Evolutionary conservation across 2,888 invertebrate genomes (phyloP).

Genomic region (Allacma fusca): DNA sequence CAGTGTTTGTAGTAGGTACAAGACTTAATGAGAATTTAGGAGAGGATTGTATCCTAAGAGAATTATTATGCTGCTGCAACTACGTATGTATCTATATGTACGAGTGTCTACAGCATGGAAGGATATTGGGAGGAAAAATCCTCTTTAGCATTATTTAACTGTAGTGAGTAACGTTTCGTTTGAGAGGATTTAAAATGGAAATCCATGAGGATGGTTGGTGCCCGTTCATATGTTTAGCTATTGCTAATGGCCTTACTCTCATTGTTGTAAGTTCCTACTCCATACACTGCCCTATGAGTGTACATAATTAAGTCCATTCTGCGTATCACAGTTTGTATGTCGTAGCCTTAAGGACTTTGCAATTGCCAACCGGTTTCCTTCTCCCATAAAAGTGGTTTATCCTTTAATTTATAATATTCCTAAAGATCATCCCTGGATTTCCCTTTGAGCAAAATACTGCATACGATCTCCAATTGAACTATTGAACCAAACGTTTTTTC

Average conservation of each 20-base stretch:
- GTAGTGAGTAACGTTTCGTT: too few species aligned
- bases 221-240: too few species aligned
- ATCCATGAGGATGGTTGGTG: too few species aligned
- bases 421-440: neutral
- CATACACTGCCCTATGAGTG: neutral
- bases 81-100: too few species aligned
- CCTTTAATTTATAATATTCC: conserved; percentile 13
- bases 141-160: neutral
- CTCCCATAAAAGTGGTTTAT: neutral
- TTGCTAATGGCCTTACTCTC: neutral
- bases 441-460: neutral
- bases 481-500: conserved; percentile 12
- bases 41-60: too few species aligned
- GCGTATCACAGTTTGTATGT: neutral
- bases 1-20: too few species aligned
- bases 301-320: neutral
- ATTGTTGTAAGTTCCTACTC: neutral
- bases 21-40: too few species aligned
- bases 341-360: neutral
- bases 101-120: too few species aligned
- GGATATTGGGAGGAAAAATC: too few species aligned
- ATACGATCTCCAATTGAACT: conserved; percentile 2
- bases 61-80: too few species aligned
- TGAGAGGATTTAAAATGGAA: too few species aligned
- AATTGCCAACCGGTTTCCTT: conserved; percentile 6